Base-by-base conservation (phyloP, 2,888 invertebrate species). In the Nomada hirtipes region DNA sequence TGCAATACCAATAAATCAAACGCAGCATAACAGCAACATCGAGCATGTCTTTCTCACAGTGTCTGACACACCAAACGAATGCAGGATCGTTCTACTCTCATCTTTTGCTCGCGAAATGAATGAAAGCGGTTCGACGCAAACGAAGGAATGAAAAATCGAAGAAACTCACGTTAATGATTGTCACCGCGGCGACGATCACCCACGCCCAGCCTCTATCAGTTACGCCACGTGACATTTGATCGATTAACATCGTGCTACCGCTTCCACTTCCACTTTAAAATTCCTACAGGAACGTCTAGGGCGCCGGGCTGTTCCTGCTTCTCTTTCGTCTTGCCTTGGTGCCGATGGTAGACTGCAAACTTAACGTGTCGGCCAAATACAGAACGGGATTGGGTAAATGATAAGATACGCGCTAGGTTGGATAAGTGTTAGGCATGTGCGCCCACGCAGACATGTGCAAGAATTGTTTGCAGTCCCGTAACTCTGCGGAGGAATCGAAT, bases 181-280 rank as follows among this genome's bases (percentile, higher is more conserved):
- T 92, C 61, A 93, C 93, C 18, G 94, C 94, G 15, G 92, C 83
- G 47, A 95, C 93, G 55, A 95, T 91, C 53, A 94, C 88, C 95
- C 95, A 95, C 36, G 95, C 95, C 92, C 95, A 95, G 44, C 95
- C 95, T 44, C 94, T 94, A 84, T 95, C 95, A 2, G 94, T 13
- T n/a, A 71, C 52, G 1, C 20, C 71, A 50, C 68, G 79, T 74
- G 80, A 57, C 86, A 79, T 88, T 18, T 52, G 77, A 61, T 84
- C 67, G 53, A 78, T 64, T 44, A 52, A 13, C 13, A 20, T 47
- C 23, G 42, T 1, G 23, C 29, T 47, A 26, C 70, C 29, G n/a
- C 26, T 50, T 47, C 26, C 20, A 52, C 47, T 47, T 63, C 61
- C 29, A 42, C 20, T 50, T 44, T 20, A 15, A 18, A 26, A 10